Base-by-base conservation (phyloP, 1,140 invertebrate genomes). In the Cherax quadricarinatus region DNA sequence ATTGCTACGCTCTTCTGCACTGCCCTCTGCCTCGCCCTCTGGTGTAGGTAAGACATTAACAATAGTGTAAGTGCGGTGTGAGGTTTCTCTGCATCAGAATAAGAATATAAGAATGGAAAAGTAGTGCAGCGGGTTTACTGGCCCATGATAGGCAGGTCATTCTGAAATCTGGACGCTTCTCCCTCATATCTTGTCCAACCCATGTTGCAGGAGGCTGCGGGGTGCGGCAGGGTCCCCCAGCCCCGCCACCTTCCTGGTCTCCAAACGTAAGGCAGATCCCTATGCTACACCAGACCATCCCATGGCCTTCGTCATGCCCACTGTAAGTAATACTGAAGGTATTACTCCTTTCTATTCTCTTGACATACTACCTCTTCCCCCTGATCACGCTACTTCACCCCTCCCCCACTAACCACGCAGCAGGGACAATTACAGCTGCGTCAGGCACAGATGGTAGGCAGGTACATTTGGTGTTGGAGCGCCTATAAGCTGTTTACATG, bases 261-360 rank as follows among this genome's bases (percentile, higher is more conserved):
- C 48, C 75, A 91, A 86, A 48, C n/a, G 89, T 18, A 91, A 91
- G 53, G 18, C 89, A 1, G 89, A 53, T 0, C 83, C 53, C 3
- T 85, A 91, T 57, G 57, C 85, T n/a, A 6, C 85, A 12, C 53
- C 89, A 5, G 89, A 91, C 53, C 89, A 91, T 30, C 89, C 89
- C 3, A 91, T 91, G 89, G 89, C 89, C 21, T 86, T 91, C 57
- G 84, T 91, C 60, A 49, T 91, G 53, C 89, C 89, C 78, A 86
- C 89, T 41, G 89, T 91, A 57, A 86, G 89, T 91, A 53, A 9
- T 0, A n/a, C 1, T 0, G 2, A 41, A 9, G 7, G 12, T 2
- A 51, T 18, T 2, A n/a, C 57, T 0, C 5, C 30, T 41, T 41
- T 41, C 30, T 0, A 41, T 41, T 41, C 30, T 41, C 53, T 79